A percentile compares a stretch with the other conserved stretches of the same genome.
Conservation (phyloP, 2,797 vertebrate species). For the Acipenser transmontanus region DNA sequence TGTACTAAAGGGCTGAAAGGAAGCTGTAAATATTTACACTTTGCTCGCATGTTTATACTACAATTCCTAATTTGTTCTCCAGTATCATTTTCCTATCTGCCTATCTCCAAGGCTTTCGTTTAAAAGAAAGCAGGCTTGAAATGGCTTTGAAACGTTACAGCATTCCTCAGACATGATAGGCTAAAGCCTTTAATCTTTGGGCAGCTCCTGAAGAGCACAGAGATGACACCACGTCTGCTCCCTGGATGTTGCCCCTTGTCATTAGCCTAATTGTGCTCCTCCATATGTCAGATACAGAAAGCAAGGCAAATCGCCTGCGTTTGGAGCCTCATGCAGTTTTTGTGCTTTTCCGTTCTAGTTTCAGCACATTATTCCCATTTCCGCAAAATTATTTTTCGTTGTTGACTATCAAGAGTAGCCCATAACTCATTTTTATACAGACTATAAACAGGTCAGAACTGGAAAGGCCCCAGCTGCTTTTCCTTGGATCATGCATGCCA, state of each 20-base stretch:
- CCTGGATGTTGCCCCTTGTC: constrained; percentile 40
- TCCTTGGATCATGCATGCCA: constrained; percentile 48
- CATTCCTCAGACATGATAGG: constrained; percentile 70
- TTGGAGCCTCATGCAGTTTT: constrained; percentile 1
- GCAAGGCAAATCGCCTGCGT: neutral
- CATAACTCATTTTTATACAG: constrained; percentile 48
- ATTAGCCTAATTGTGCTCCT: constrained; percentile 44
- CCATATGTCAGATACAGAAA: constrained; percentile 18
- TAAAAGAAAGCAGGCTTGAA: constrained; percentile 47
- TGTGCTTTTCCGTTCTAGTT: constrained; percentile 25
- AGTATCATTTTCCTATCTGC: constrained; percentile 36
- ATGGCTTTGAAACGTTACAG: constrained; percentile 52
- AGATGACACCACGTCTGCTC: constrained; percentile 57
- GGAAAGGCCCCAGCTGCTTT: constrained; percentile 63
- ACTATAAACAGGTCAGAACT: constrained; percentile 31
- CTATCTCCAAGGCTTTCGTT: constrained; percentile 27
- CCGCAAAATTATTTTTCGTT: constrained; percentile 36
- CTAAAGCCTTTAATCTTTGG: constrained; percentile 71
- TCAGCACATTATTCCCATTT: constrained; percentile 39
- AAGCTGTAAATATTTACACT: constrained; percentile 51
- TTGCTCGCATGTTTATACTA: constrained; percentile 46
- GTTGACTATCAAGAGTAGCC: constrained; percentile 38
- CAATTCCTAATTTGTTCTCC: constrained; percentile 52
- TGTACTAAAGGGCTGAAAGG: constrained; percentile 12
- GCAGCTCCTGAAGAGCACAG: constrained; percentile 66